Base-by-base conservation (phyloP, 2,888 invertebrate species). In the Thecocarcelia acutangulata region DNA sequence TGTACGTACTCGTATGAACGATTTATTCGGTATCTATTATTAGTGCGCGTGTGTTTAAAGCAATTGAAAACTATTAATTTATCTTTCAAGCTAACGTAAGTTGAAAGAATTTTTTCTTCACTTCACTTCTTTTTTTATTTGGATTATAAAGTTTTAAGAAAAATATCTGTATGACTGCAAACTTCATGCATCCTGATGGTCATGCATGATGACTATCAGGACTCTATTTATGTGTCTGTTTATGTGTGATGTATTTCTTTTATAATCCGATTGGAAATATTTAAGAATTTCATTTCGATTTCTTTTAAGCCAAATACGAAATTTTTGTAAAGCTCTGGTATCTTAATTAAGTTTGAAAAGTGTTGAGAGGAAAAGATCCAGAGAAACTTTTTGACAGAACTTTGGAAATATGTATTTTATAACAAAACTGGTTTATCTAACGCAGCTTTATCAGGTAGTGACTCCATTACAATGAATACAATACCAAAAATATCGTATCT, bases 41-140 rank as follows among this genome's bases (percentile, higher is more conserved):
- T 19, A 37, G 54, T 52, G 59, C 59, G 50, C 69, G 50, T 74
- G 73, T 61, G 78, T 82, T 78, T 78, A 37, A 75, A 61, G 58
- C 82, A 78, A 82, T 82, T 82, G 82, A 82, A 82, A 82, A 78
- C 82, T 82, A 82, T 78, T 82, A 82, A 82, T 82, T 82, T 82
- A 82, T 82, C 78, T 75, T 78, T 82, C 78, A 82, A 82, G 70
- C 78, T 70, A 82, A 82, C 78, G 70, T 70, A 78, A 80, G 74
- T 70, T 78, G 74, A 78, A 70, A 46, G 64, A 44, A 70, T 33
- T 33, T n/a, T n/a, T n/a, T n/a, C n/a, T n/a, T n/a, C 9, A 6
- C 9, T 3, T 33, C 9, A 13, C 21, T 21, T 37, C 37, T 44
- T 40, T 48, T 19, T 33, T 15, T 11, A 46, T 56, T 52, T 21